Evolutionary conservation across 2,113 vertebrate genomes (phyloP).

Genomic region (Melanostigma gelatinosum): DNA sequence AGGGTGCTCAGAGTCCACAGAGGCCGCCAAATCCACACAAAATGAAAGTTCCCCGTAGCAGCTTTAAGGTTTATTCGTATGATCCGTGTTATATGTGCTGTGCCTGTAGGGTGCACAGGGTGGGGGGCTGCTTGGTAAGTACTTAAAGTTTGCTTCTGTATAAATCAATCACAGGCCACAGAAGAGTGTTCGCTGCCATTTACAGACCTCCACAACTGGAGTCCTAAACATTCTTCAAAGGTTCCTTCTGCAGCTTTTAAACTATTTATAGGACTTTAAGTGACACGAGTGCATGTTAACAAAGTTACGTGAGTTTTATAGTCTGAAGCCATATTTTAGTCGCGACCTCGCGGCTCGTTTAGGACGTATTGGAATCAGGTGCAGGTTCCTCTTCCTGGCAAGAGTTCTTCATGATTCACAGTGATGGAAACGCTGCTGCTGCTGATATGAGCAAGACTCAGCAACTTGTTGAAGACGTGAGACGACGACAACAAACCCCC

Average conservation of each 20-base stretch:
- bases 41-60: no score
- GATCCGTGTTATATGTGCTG: no score
- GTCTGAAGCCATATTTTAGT: neutral
- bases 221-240: neutral
- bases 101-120: no score
- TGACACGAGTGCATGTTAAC: neutral
- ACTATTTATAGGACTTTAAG: neutral
- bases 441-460: slow-evolving; percentile 18
- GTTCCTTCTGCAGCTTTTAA: neutral
- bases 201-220: neutral
- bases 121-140: neutral
- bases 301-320: neutral
- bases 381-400: neutral
- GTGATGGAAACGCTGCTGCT: neutral
- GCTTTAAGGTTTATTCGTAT: no score
- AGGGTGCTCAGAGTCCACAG: no score
- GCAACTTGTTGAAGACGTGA: slow-evolving; percentile 10
- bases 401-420: slow-evolving; percentile 18
- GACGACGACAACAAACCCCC: slow-evolving; percentile 32
- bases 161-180: neutral
- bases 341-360: neutral
- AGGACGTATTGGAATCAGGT: neutral
- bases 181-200: neutral
- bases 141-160: neutral
- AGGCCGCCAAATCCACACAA: no score